Percentiles rank a stretch among this genome's conserved stretches.
Conservation (phyloP, 2,113 vertebrate genomes). For the Toxotes chatareus region DNA sequence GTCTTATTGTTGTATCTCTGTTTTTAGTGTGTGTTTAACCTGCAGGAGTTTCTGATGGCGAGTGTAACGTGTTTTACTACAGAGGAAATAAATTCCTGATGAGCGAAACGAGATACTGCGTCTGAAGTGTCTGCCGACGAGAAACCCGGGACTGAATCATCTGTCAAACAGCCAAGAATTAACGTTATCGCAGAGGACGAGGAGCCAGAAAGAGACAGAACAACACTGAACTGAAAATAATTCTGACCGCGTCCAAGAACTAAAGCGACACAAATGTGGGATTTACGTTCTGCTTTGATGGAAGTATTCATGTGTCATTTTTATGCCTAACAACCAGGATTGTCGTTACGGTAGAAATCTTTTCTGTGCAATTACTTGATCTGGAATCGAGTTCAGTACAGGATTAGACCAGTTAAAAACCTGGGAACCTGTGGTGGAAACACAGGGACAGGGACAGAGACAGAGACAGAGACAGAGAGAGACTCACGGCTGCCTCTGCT, state of each 20-base stretch:
- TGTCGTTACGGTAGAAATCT: background rate
- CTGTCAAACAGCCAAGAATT: background rate
- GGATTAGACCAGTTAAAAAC: too few species aligned
- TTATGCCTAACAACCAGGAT: background rate
- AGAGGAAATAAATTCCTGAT: too few species aligned
- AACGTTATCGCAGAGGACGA: background rate
- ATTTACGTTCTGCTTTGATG: background rate
- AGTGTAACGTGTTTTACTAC: too few species aligned
- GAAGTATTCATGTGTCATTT: background rate
- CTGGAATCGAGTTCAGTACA: too few species aligned
- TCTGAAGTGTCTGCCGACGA: too few species aligned
- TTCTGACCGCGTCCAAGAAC: background rate
- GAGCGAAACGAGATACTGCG: too few species aligned
- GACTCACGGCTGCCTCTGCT: background rate
- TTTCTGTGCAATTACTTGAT: too few species aligned
- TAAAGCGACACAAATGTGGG: background rate
- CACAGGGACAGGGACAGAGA: too few species aligned
- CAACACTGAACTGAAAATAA: background rate
- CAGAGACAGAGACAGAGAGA: too few species aligned
- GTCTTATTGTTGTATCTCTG: too few species aligned
- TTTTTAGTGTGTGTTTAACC: background rate
- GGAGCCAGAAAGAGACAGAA: constrained; percentile 10
- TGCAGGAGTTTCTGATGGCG: background rate
- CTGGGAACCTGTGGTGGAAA: too few species aligned
- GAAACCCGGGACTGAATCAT: too few species aligned